Base-by-base conservation (phyloP, 1,140 invertebrate genomes). In the Drosophila nikananu region DNA sequence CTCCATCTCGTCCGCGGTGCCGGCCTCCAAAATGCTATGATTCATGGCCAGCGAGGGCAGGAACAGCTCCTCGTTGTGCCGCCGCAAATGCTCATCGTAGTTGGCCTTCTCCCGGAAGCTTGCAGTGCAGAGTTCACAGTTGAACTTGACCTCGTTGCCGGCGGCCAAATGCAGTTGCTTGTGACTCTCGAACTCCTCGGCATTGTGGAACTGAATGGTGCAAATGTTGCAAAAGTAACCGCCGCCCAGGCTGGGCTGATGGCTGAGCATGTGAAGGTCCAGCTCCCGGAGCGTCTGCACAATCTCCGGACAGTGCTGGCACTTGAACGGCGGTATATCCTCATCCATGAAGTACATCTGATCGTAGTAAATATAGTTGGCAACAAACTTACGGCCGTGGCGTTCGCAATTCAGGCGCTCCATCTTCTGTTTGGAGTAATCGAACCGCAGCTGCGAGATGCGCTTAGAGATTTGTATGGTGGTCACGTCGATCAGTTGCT, bases 401-500 rank as follows among this genome's bases (percentile, higher is more conserved):
- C 83, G 84, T 10, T 92, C 91, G 46, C 91, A 87, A 27, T 81
- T 80, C 15, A 92, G 27, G 9, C 91, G 80, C 32, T 92, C 91
- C 55, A 80, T 76, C 48, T 92, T 92, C 57, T 92, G 91, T 19
- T 91, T 92, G 27, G 91, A 92, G 59, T 92, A 92, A 39, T 92
- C 91, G 27, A 92, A 92, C 42, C 91, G 91, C 49, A 92, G 60
- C 61, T 92, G 91, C 0, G 91, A 92, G 10, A 92, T 91, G 35
- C 91, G 87, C 54, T 92, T 92, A 3, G 91, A 92, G 41, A 92
- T 92, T 61, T 92, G 91, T 39, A 92, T 92, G 51, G 91, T 89
- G 49, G 77, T 79, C 27, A 92, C 91, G 42, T 92, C 91, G 41
- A 92, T 92, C 21, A 87, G 48, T 41, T 83, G 67, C 48, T 90